Evolutionary conservation across 2,113 vertebrate genomes (phyloP), one percentile per base, ranked within the genome.

Genomic region (Bucco capensis): DNA sequence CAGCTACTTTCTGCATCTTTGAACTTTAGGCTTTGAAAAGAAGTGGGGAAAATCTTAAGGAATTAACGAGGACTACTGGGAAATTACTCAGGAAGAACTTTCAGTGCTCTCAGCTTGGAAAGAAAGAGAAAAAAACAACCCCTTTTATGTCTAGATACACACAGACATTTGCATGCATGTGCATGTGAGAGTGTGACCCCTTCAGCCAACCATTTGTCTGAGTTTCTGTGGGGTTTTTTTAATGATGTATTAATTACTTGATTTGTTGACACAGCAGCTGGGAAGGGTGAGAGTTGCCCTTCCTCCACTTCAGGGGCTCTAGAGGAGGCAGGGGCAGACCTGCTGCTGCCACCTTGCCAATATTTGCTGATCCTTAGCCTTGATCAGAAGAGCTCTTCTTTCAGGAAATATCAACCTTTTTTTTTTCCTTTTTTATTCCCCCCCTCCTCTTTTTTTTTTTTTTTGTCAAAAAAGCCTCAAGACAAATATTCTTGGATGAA

Each of bases 21-120:
- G 96, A 97, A 97, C 96, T 95, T 88, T 2, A 57, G 76, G 85
- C 96, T 97, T 97, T 97, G 96, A 97, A 95, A 96, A 92, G 72
- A 92, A 79, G 80, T 89, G 86, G 80, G 64, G 71, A 96, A 93
- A 95, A 95, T 94, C 93, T 95, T 81, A 86, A 92, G 83, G 96
- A 95, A 96, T 96, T 97, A 97, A 96, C 80, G 31, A 96, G 94
- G 92, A 95, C 95, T 94, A 93, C 80, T 94, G 96, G 94, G 96
- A 96, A 96, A 96, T 94, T 87, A 94, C 78, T 82, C 51, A 57
- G 66, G 54, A 84, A 76, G 83, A 93, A 83, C 27, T 93, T 82
- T 11, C 71, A 80, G 65, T 37, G 38, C 58, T 88, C 30, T 77
- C 66, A 88, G 71, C 61, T 89, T 88, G 69, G 94, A 85, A 79